Evolutionary conservation across 2,113 vertebrate species (phyloP).

Genomic region (Drymodes brunneopygia): DNA sequence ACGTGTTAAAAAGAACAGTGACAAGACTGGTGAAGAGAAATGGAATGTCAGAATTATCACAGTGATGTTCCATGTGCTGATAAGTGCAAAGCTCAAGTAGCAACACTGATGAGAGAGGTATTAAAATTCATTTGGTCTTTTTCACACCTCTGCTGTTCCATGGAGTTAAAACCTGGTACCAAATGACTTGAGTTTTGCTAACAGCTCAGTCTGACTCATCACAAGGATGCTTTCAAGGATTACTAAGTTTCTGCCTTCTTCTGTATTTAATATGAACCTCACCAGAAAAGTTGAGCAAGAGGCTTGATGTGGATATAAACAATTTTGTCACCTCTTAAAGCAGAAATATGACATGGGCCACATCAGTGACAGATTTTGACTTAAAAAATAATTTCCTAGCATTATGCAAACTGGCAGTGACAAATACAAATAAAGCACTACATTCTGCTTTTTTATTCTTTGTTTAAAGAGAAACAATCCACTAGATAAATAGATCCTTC

Average conservation of each 20-base stretch:
- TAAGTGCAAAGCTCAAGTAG: not conserved
- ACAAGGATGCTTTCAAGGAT: not conserved
- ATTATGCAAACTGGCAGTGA: not conserved
- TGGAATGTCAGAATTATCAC: not conserved
- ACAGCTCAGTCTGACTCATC: conserved; percentile 30
- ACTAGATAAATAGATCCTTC: not conserved
- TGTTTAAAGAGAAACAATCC: not conserved
- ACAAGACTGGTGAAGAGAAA: not conserved
- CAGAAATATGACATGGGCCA: not conserved
- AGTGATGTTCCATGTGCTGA: not conserved
- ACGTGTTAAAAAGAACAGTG: not conserved
- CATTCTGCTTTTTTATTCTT: not conserved
- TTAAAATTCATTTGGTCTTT: not conserved
- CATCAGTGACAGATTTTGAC: not conserved
- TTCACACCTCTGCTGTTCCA: not conserved
- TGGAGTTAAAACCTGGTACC: not conserved
- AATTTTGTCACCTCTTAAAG: not conserved
- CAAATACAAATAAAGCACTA: not conserved
- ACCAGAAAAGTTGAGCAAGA: conserved; percentile 8
- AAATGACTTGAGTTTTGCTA: not conserved
- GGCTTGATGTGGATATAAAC: not conserved
- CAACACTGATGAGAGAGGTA: not conserved
- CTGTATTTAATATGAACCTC: conserved; percentile 31
- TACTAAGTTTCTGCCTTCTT: conserved; percentile 4
- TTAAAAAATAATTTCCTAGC: not conserved